These are phyloP conservation scores for Catharus fuscescens DNA, from an alignment of 2,113 vertebrate genomes.

Conservation along the genomic window DNA sequence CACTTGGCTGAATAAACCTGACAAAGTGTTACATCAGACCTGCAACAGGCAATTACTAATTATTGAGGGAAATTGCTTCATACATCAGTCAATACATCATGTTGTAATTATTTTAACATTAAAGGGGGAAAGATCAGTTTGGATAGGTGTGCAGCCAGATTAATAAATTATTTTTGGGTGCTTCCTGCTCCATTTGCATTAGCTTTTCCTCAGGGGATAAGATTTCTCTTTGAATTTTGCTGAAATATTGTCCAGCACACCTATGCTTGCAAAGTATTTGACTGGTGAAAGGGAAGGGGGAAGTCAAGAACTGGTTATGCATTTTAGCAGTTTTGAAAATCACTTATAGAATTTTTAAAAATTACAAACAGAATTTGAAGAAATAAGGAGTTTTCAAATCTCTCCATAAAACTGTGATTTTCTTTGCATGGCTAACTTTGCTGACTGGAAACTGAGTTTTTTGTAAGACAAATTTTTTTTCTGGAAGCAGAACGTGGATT, in stretches of 20 bases:
- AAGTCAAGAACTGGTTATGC: not conserved
- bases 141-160: not conserved
- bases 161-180: not conserved
- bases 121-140: not conserved
- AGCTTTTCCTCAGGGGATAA: not conserved
- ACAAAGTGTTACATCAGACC: not conserved
- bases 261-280: not conserved
- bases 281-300: not conserved
- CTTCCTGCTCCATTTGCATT: not conserved
- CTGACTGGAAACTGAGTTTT: not conserved
- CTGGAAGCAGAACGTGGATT: not conserved
- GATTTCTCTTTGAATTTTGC: not conserved
- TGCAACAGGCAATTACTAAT: not conserved
- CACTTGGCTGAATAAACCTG: not conserved
- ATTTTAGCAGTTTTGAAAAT: not conserved
- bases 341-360: not conserved
- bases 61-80: slow-evolving; percentile 22
- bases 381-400: not conserved
- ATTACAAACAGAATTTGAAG: not conserved
- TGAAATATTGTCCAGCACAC: not conserved
- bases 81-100: not conserved
- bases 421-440: not conserved
- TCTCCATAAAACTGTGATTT: not conserved
- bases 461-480: not conserved
- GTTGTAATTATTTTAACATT: not conserved